Base-by-base conservation (phyloP, 2,797 vertebrate genomes). In the Spheniscus humboldti region DNA sequence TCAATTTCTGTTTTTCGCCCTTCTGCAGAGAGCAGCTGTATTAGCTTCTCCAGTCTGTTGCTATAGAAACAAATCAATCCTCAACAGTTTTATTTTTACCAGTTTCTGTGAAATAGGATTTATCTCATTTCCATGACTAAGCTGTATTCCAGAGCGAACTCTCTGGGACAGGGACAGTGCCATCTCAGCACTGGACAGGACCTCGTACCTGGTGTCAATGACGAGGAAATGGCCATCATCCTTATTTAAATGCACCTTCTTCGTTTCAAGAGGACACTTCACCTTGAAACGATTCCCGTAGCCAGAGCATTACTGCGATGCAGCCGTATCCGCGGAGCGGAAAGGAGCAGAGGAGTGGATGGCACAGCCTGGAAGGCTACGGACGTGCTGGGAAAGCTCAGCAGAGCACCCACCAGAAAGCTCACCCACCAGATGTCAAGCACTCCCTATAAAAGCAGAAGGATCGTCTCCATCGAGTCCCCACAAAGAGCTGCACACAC, bases 11-110 rank as follows among this genome's bases (percentile, higher is more conserved):
- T 57, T 96, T 93, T 90, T 62, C 67, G 83, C 79, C 85, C 74
- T 90, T 94, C 93, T 84, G 95, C 93, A 86, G 77, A 78, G 73
- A 91, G 72, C 96, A 97, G 92, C 92, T 97, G 79, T 60, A 91
- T 68, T 39, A 90, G 90, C 92, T 94, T 93, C 79, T 41, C 86
- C 80, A 85, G 95, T n/a, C 93, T 78, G 95, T 95, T 97, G 93
- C 94, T 92, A 96, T 97, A 95, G 95, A 95, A 96, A 97, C 94
- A 90, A 96, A 94, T 86, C 95, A 96, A 94, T 96, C 96, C 92
- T 95, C 93, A 94, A 93, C 95, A 97, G 90, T 96, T 94, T 95
- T 96, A 94, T 97, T 96, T 97, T 97, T 91, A 92, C 95, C 91
- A 93, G 78, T 97, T 96, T 95, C 94, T 96, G 89, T 96, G 93